Base-by-base conservation (phyloP, 2,113 vertebrate species). In the Macheiramphus alcinus region DNA sequence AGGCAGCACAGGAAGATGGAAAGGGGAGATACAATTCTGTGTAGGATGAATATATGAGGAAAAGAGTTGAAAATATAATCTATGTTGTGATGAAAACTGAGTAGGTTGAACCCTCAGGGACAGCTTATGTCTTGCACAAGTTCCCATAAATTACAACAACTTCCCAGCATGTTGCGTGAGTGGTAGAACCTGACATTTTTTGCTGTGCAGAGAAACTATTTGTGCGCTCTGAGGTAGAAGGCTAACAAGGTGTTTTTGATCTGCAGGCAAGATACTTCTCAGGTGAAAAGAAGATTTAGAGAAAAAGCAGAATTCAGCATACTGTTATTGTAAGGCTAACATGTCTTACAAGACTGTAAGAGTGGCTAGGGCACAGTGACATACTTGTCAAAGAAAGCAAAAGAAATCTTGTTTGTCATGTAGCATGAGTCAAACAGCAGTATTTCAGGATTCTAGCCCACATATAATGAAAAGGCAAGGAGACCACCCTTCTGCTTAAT, bases 111-210 rank as follows among this genome's bases (percentile, higher is more conserved):
- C 97, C 93, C 87, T 94, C 73, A 70, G 67, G 89, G 71, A 62
- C 84, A 87, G 25, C 45, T 95, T 80, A 36, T 43, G n/a, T 87
- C 84, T 95, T 97, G 89, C 95, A 78, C 87, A 96, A 96, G 81
- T 78, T 76, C 70, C 58, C 56, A 43, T 85, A 76, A 86, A 75
- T 97, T 93, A 55, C 96, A 87, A 17, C 78, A 68, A 22, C 81
- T 97, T 93, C 74, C 84, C 75, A 71, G 78, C 74, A 74, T 3
- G 6, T 73, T 95, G 87, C 36, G 0, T 63, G 71, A 95, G 79
- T 53, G 20, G 55, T 66, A 90, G 76, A 96, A 87, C 85, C 34
- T 86, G 85, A 83, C 38, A 21, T 70, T 50, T 93, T 91, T 82
- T 94, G 48, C 86, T 93, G n/a, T 92, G 67, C 42, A 47, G 71